Conservation (phyloP, 2,797 vertebrate species). For the Halcyon smyrnensis region DNA sequence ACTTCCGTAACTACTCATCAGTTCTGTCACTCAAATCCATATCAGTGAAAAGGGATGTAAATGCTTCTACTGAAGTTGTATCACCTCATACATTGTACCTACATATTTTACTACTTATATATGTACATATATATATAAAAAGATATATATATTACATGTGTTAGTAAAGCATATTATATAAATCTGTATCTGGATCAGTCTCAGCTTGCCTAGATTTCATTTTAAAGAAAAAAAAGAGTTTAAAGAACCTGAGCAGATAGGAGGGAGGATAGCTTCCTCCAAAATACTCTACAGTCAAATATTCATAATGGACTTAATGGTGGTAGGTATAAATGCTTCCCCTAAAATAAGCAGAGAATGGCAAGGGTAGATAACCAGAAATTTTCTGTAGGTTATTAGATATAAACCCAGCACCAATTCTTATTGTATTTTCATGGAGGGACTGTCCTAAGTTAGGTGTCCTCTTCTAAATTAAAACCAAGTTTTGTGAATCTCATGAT, state of each 20-base stretch:
- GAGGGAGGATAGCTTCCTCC: not conserved
- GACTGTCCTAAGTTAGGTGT: not conserved
- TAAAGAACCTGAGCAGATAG: not conserved
- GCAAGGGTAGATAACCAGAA: not conserved
- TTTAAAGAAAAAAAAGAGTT: not conserved
- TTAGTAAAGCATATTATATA: not conserved
- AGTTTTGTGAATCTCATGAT: not conserved
- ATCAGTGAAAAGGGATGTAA: not conserved
- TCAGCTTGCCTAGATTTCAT: not conserved
- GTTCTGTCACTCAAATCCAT: not conserved
- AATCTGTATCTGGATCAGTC: not conserved
- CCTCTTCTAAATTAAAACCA: not conserved
- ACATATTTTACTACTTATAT: not conserved
- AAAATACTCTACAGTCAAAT: not conserved
- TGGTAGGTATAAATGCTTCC: not conserved
- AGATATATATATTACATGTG: not conserved
- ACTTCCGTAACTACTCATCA: not conserved
- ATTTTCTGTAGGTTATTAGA: not conserved
- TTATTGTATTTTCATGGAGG: not conserved
- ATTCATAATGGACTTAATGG: not conserved
- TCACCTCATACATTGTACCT: not conserved
- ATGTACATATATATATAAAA: accelerated
- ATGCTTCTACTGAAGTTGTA: not conserved
- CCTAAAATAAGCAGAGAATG: not conserved
- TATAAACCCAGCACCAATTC: not conserved